phyloP scores from a whole-genome alignment of 2,113 vertebrate species.

The Carassius gibelio region DNA sequence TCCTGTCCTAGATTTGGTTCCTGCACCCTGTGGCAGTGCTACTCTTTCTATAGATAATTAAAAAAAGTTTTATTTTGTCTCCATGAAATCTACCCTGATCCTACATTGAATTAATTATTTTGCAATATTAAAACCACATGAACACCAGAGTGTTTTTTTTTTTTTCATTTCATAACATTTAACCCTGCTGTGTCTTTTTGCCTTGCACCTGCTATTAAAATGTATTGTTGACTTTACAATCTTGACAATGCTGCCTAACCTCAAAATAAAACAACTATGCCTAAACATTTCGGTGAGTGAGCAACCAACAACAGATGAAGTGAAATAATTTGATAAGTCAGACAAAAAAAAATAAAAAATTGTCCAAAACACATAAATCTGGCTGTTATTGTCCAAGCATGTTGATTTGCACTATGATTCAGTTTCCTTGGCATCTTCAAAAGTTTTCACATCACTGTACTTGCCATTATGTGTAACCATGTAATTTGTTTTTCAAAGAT shows the following conservation, averaged over 20 bases:
- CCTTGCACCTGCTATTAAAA: background rate
- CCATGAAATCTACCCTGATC: background rate
- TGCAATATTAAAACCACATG: slow-evolving; percentile 24
- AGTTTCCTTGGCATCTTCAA: background rate
- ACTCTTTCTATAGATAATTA: slow-evolving; percentile 9
- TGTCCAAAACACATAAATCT: slow-evolving; percentile 3
- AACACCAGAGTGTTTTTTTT: background rate
- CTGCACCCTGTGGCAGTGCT: slow-evolving; percentile 32
- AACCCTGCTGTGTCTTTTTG: background rate
- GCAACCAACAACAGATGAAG: no score
- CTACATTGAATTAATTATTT: background rate
- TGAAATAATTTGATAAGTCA: background rate
- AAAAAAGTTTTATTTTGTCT: background rate
- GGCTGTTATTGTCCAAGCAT: background rate
- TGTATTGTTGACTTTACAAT: background rate
- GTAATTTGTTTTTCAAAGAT: background rate
- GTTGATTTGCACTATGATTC: slow-evolving; percentile 13
- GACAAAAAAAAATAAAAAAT: background rate
- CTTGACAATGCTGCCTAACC: background rate
- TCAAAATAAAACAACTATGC: background rate
- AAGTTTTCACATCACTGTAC: background rate
- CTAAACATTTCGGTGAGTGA: background rate
- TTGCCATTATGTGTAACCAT: background rate
- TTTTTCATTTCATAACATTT: background rate
- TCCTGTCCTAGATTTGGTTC: slow-evolving; percentile 48